phyloP scores from a whole-genome alignment of 2,113 vertebrate genomes.

The Pagrus major region DNA sequence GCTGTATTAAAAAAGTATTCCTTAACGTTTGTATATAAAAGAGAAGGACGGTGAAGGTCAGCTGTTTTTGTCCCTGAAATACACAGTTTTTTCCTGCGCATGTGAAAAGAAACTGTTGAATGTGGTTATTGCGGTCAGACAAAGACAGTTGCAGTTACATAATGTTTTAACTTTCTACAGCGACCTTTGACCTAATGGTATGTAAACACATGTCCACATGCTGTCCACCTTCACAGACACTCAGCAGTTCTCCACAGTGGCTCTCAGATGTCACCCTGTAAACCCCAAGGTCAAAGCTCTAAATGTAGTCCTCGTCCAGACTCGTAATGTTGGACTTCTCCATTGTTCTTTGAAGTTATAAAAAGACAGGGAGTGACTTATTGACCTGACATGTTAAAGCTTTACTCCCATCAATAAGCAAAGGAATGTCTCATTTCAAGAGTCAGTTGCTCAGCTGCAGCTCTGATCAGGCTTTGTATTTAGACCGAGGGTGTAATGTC shows the following conservation, averaged over 20 bases:
- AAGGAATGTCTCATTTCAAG: slow-evolving; percentile 19
- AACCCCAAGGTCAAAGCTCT: slow-evolving; percentile 41
- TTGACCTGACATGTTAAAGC: neutral
- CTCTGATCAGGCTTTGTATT: slow-evolving; percentile 29
- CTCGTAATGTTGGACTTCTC: neutral
- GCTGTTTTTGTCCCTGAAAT: slow-evolving; percentile 3
- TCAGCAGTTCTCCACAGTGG: neutral
- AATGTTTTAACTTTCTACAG: slow-evolving; percentile 12
- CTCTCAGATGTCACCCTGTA: slow-evolving; percentile 42
- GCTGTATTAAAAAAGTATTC: neutral
- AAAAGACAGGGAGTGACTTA: neutral
- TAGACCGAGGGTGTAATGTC: slow-evolving; percentile 38
- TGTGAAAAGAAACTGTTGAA: slow-evolving; percentile 18
- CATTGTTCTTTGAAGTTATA: slow-evolving; percentile 12
- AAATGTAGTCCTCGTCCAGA: neutral
- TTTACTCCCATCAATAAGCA: neutral
- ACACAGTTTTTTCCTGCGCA: neutral
- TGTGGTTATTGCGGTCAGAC: slow-evolving; percentile 11
- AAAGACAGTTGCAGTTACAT: slow-evolving; percentile 21
- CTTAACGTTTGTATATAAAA: neutral
- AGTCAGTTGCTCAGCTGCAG: slow-evolving; percentile 19
- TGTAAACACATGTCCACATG: slow-evolving; percentile 27
- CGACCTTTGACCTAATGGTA: slow-evolving; percentile 12
- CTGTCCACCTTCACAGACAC: slow-evolving; percentile 16
- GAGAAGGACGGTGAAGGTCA: slow-evolving; percentile 3